Evolutionary conservation across 2,888 invertebrate genomes (phyloP), one percentile per base, ranked within the genome.

Genomic region (Copidosoma aretas): DNA sequence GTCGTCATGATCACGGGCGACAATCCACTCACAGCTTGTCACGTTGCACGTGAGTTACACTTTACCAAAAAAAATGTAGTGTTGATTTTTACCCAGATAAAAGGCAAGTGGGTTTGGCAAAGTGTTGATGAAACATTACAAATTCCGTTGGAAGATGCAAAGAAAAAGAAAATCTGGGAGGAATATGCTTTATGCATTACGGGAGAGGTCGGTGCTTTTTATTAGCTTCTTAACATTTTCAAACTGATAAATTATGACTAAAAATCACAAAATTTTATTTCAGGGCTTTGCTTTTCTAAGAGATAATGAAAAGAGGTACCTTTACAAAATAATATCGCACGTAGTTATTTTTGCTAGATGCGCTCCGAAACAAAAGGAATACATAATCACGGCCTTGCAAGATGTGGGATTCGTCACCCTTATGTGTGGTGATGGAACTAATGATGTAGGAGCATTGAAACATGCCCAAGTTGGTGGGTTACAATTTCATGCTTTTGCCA

Each of bases 391-490:
- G 12, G 91, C 93, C 5, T 85, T 99, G 63, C 98, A 96, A 82
- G 88, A 90, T 41, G 85, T 93, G 15, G 99, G 99, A 5, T 95
- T 90, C 79, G 89, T 90, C 4, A 97, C 98, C 0, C 86, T 99
- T 1, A 99, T 99, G 99, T 99, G 99, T 81, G 99, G 99, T 1
- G 99, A 99, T 86, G 99, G 99, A 64, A 99, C 99, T 1, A 99
- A 99, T 83, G 99, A 99, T 85, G 99, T 99, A 15, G 99, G 99
- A 21, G 97, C 97, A 5, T 86, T 99, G 60, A 99, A 99, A 85
- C 99, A 99, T 85, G 97, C 99, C 43, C 93, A 99, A 85, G 97
- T 94, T 79, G 91, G 91, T 88, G 71, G 77, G 82, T 78, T 32
- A 64, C 0, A 54, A 54, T 51, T 32, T 32, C 8, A 8, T 32